Evolutionary conservation across 2,888 invertebrate species (phyloP), one percentile per base, ranked within the genome.

Genomic region (Cordilura impudica): DNA sequence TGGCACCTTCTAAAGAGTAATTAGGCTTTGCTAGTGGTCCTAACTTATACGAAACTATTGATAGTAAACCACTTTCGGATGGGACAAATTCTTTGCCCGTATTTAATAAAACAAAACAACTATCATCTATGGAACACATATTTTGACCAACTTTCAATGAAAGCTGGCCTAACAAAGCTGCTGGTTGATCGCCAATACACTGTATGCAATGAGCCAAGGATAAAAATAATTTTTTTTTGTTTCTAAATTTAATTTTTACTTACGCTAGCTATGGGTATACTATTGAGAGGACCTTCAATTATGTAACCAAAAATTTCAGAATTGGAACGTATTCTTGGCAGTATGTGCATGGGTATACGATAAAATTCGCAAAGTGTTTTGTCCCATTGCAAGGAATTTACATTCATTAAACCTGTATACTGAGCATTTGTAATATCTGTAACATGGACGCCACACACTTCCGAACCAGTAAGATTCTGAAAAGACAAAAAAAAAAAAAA

Each of bases 401-500:
- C 91, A 87, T 98, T 97, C 97, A 99, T 97, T 0, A 99, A 92
- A 92, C 98, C 95, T 2, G 98, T 99, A 81, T 98, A 93, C 29
- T 97, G 97, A 10, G 99, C 99, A 90, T 99, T 99, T 31, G 98
- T 97, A 0, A 98, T 97, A 90, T 99, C 99, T 0, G 99, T 99
- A 0, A 95, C 91, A 88, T 98, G 97, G 5, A 95, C 90, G 0
- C 94, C 94, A 56, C 91, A 91, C 53, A 89, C 88, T 51, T 85
- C 86, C 7, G 92, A 92, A 4, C 93, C 93, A n/a, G 93, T 93
- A 29, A 93, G 88, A 82, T 93, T 93, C 93, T 92, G 83, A 6
- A 67, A 73, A 21, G 0, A 69, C 60, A 77, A 79, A 61, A 18
- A 76, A 74, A 16, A 18, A 61, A 19, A 49, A 71, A 35, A 47